Evolutionary conservation across 2,888 invertebrate genomes (phyloP).

Genomic region (Eulithis prunata): DNA sequence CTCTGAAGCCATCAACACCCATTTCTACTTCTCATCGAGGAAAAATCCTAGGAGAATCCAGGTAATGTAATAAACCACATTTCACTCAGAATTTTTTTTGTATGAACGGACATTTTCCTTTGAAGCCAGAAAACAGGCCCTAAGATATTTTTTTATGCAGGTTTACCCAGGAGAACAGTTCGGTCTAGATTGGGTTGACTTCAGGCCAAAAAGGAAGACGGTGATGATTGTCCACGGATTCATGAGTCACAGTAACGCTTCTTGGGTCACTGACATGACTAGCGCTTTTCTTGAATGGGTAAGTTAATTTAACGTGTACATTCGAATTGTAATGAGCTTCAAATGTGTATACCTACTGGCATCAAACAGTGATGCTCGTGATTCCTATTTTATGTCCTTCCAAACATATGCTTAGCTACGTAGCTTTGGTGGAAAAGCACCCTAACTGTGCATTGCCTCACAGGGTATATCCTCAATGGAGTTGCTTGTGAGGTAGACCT

Average conservation of each 20-base stretch:
- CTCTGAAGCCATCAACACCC: conserved; percentile 72
- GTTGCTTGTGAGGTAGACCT: too few species aligned
- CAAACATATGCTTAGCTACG: too few species aligned
- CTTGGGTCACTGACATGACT: conserved; percentile 85
- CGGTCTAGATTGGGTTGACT: conserved; percentile 84
- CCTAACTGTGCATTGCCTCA: too few species aligned
- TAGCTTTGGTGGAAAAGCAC: too few species aligned
- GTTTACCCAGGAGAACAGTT: conserved; percentile 76
- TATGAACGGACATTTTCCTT: too few species aligned
- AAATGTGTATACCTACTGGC: too few species aligned
- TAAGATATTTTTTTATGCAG: conserved; percentile 43
- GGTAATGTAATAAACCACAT: conserved; percentile 51
- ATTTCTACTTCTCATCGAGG: conserved; percentile 79
- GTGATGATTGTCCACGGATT: conserved; percentile 87
- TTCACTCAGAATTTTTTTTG: not conserved
- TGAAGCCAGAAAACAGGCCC: too few species aligned
- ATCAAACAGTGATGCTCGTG: too few species aligned
- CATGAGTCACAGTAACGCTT: conserved; percentile 83
- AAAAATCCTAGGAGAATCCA: conserved; percentile 65
- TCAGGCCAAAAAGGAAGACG: conserved; percentile 78
- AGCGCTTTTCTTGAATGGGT: conserved; percentile 84
- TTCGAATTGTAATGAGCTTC: too few species aligned
- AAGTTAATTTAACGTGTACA: conserved; percentile 30
- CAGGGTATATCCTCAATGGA: too few species aligned
- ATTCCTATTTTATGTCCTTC: too few species aligned